Conservation (phyloP, 2,113 vertebrate species). For the Mirza zaza region DNA sequence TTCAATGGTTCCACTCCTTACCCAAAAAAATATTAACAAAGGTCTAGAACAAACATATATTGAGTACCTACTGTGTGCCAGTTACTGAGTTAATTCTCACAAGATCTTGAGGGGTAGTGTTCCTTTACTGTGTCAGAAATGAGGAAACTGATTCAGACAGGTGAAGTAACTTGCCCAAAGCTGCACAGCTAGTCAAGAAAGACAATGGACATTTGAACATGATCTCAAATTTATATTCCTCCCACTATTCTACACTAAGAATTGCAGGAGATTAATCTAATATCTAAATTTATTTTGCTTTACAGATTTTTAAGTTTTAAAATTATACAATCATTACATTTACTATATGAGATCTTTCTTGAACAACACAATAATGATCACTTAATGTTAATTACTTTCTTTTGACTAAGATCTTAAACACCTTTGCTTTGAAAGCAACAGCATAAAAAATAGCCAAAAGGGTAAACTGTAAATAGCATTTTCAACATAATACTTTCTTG, state of each 20-base stretch:
- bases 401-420: neutral
- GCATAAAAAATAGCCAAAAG: neutral
- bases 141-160: neutral
- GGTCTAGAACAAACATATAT: neutral
- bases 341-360: neutral
- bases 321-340: neutral
- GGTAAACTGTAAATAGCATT: neutral
- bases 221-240: neutral
- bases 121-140: neutral
- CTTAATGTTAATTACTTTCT: neutral
- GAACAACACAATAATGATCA: neutral
- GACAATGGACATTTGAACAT: neutral
- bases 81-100: neutral
- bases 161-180: neutral
- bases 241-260: neutral
- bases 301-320: neutral
- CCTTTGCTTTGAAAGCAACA: neutral
- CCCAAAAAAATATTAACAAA: neutral
- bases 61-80: neutral
- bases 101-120: neutral
- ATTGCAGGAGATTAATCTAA: neutral
- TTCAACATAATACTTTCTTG: neutral
- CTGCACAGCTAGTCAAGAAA: neutral
- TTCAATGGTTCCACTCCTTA: neutral
- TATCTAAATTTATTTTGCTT: neutral